phyloP scores from a whole-genome alignment of 2,113 vertebrate genomes.

The Hymenochirus boettgeri region DNA sequence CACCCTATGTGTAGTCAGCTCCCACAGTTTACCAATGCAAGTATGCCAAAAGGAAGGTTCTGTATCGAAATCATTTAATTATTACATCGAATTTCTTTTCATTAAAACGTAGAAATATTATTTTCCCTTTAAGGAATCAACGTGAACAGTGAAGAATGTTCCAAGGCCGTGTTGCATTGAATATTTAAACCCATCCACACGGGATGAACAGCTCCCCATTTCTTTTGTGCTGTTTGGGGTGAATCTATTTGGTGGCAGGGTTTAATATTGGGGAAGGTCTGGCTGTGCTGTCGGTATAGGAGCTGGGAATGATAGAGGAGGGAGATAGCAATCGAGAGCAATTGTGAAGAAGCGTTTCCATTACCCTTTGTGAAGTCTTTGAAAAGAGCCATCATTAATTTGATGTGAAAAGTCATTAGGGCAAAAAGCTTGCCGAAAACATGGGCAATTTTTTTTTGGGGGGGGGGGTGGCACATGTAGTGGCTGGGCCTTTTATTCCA shows the following conservation, averaged over 20 bases:
- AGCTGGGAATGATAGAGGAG: conserved; percentile 48
- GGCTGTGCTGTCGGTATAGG: conserved; percentile 40
- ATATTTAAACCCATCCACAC: conserved; percentile 61
- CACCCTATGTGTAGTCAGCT: too few species aligned
- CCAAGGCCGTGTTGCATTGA: too few species aligned
- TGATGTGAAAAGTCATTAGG: conserved; percentile 51
- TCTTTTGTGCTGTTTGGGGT: conserved; percentile 47
- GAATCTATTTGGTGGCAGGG: conserved; percentile 58
- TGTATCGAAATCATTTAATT: too few species aligned
- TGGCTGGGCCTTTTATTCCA: too few species aligned
- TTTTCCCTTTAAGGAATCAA: too few species aligned
- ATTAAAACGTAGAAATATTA: too few species aligned
- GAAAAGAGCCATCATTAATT: conserved; percentile 55
- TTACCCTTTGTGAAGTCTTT: conserved; percentile 53
- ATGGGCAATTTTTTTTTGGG: background rate
- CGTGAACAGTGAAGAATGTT: too few species aligned
- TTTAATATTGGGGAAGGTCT: conserved; percentile 63
- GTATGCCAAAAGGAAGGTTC: too few species aligned
- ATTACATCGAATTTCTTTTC: conserved; percentile 34
- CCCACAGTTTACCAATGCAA: too few species aligned
- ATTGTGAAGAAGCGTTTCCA: conserved; percentile 59
- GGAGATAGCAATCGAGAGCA: conserved; percentile 47
- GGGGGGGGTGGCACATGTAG: too few species aligned
- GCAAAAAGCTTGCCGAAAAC: conserved; percentile 1
- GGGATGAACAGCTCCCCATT: conserved; percentile 62